Base-by-base conservation (phyloP, 2,888 invertebrate genomes). In the Papilio elwesi region DNA sequence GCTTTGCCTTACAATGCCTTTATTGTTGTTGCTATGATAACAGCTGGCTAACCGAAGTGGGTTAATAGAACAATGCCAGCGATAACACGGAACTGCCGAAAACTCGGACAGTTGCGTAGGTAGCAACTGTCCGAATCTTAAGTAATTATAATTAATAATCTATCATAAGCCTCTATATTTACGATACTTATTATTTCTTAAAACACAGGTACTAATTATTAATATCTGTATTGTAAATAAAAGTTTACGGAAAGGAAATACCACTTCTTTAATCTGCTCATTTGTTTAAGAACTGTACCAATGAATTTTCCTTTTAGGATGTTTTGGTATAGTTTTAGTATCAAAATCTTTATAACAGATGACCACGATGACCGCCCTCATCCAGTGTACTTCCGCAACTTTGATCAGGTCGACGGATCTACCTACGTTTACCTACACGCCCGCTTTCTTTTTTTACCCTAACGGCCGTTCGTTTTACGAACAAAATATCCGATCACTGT, bases 41-140 rank as follows among this genome's bases (percentile, higher is more conserved):
- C 72, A 48, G 53, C 47, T 68, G 9, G 67, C 68, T 64, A 53
- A 62, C 10, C 53, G 63, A 68, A 72, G 62, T 67, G 63, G 72
- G 72, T 72, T 72, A 72, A 49, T 72, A 72, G 72, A 68, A 72
- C 72, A 72, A 72, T 72, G 62, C 15, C 63, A 68, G 55, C 26
- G 72, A 72, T 72, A 68, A 72, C 43, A 63, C 48, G 47, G 52
- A 36, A 38, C 52, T 43, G 47, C 26, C 26, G 11, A 62, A 67
- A 62, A 62, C 67, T 48, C 38, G 13, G 26, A 62, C 43, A 43
- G 9, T 43, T 43, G 43, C 43, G 2, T 26, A 26, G 26, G 26
- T 43, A 9, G 8, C 43, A 9, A 9, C 43, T 43, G 43, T 43
- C 26, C 26, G 4, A 26, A 59, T 6, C 7, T 38, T 10, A n/a